Evolutionary conservation across 2,797 vertebrate species (phyloP).

Genomic region (Eidolon dupreanum): DNA sequence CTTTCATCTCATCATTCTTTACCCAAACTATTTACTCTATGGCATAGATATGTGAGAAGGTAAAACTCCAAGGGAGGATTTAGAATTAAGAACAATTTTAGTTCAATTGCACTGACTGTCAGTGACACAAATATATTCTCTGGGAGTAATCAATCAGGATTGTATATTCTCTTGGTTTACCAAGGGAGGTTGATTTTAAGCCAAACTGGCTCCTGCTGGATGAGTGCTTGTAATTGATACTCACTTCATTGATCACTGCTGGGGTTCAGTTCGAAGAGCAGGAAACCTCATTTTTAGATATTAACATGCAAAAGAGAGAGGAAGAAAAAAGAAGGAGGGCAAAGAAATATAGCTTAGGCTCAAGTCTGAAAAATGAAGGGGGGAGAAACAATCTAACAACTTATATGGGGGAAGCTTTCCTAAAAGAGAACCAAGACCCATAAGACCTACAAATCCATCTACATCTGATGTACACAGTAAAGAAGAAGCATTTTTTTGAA

Average conservation of each 20-base stretch:
- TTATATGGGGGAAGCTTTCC: background rate
- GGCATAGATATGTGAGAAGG: constrained; percentile 56
- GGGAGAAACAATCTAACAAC: background rate
- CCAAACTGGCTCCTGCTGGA: constrained; percentile 82
- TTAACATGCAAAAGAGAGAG: constrained; percentile 43
- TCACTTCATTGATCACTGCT: constrained; percentile 82
- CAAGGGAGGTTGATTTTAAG: constrained; percentile 73
- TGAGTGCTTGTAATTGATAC: constrained; percentile 74
- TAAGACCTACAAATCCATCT: background rate
- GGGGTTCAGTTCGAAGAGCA: constrained; percentile 47
- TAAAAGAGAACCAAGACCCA: constrained; percentile 5
- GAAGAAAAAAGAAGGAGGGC: background rate
- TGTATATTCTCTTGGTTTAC: constrained; percentile 79
- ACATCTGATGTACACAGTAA: background rate
- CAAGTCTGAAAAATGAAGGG: background rate
- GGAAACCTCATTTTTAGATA: constrained; percentile 75
- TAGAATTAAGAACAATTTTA: constrained; percentile 68
- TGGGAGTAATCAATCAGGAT: constrained; percentile 82
- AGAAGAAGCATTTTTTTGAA: background rate
- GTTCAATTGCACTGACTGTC: constrained; percentile 68
- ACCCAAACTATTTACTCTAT: constrained; percentile 32
- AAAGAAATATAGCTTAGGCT: background rate
- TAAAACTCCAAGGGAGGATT: constrained; percentile 50
- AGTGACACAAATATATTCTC: constrained; percentile 80
- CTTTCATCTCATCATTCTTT: constrained; percentile 73